These are phyloP conservation scores for Delichon dasypus DNA, from an alignment of 2,797 vertebrate species.

Conservation along the genomic window DNA sequence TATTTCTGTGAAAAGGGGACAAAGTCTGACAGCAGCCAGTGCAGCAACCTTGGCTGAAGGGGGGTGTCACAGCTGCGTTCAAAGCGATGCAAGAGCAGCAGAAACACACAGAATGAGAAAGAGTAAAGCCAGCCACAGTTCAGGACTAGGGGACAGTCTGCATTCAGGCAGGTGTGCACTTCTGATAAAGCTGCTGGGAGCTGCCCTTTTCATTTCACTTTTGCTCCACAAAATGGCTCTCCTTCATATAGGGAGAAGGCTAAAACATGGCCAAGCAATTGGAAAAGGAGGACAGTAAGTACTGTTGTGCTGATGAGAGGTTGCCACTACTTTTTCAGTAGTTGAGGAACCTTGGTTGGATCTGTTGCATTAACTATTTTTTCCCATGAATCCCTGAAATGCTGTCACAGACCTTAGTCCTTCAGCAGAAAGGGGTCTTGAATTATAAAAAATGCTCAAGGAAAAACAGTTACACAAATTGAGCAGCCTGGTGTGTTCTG, in stretches of 20 bases:
- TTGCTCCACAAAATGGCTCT: neutral
- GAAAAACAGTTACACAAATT: neutral
- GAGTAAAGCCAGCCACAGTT: neutral
- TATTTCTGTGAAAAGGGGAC: neutral
- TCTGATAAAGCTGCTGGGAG: neutral
- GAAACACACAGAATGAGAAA: fast-evolving
- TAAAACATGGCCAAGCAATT: neutral
- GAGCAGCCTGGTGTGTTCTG: neutral
- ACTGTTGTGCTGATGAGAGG: neutral
- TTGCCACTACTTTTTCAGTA: neutral
- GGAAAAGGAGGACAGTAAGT: neutral
- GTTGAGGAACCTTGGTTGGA: neutral
- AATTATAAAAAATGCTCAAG: neutral
- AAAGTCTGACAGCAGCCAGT: neutral
- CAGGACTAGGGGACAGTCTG: neutral
- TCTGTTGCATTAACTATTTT: neutral
- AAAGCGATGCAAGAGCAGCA: neutral
- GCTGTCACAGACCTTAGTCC: neutral
- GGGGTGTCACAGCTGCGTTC: fast-evolving
- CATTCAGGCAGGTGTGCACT: neutral
- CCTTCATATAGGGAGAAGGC: neutral
- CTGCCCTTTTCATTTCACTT: neutral
- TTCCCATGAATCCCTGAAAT: neutral
- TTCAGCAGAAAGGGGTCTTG: neutral
- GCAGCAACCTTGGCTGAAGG: neutral